phyloP scores from a whole-genome alignment of 2,888 invertebrate genomes.

The Synanthedon formicaeformis region DNA sequence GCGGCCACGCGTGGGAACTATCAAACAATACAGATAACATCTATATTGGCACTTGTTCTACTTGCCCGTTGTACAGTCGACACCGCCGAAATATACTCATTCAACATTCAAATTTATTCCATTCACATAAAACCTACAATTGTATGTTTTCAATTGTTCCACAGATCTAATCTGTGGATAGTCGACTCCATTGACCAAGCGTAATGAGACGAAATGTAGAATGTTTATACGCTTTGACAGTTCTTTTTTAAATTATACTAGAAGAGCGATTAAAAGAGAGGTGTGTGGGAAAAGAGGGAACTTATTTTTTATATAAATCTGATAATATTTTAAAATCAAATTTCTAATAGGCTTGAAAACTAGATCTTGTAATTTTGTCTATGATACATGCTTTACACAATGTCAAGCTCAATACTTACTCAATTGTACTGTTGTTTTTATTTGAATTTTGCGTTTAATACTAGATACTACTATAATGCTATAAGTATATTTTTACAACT shows the following conservation, averaged over 20 bases:
- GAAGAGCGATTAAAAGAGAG: background rate
- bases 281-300: too few species aligned
- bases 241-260: slow-evolving; percentile 6
- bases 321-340: too few species aligned
- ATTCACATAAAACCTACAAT: background rate
- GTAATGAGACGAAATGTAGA: slow-evolving; percentile 24
- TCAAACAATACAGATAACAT: slow-evolving; percentile 29
- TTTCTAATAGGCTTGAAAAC: too few species aligned
- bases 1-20: slow-evolving; percentile 34
- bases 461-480: too few species aligned
- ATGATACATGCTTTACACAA: too few species aligned
- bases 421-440: too few species aligned
- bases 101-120: background rate
- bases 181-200: slow-evolving; percentile 17
- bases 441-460: too few species aligned
- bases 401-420: too few species aligned
- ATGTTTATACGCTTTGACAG: slow-evolving; percentile 18
- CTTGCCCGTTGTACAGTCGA: slow-evolving; percentile 12
- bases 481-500: too few species aligned
- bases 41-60: slow-evolving; percentile 37
- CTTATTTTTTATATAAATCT: too few species aligned
- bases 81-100: background rate
- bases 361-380: too few species aligned
- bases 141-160: too few species aligned
- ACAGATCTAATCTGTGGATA: slow-evolving; percentile 16